Evolutionary conservation across 2,113 vertebrate genomes (phyloP), one percentile per base, ranked within the genome.

Genomic region (Melanotaenia duboulayi): DNA sequence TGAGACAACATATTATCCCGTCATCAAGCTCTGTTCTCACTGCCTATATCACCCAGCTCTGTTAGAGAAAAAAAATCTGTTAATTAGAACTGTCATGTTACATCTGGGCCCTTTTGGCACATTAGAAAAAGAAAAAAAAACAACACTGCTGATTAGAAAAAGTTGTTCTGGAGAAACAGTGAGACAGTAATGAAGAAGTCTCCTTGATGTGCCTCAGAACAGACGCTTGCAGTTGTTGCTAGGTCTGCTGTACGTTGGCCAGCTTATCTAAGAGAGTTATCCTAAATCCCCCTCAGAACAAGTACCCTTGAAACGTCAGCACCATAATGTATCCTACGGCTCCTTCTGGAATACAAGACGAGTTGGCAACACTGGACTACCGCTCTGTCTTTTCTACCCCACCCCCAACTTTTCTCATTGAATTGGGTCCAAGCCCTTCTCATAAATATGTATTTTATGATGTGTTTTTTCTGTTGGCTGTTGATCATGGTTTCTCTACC

Each of bases 261-360:
- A 32, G 65, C 74, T 86, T 85, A 88, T 90, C 87, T 88, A 37
- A 89, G 76, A 79, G 81, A 85, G 89, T 82, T 84, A 83, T 83
- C 71, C 81, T 77, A 81, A 91, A 89, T 83, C 85, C 83, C 79
- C 79, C 75, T 83, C 81, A 71, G 77, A 87, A 80, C 69, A 71
- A 72, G 83, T 88, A 88, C 82, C 85, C 83, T 91, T 90, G 87
- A 91, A 92, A 90, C 73, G 73, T 88, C 90, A 83, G 85, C 68
- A 37, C 77, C 87, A 65, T 87, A 80, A 88, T 90, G 84, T 86
- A 89, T 90, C 85, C 84, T 72, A 70, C 74, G 82, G 55, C 84
- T 89, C 85, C 86, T 88, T 84, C 81, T 90, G 85, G 90, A 90
- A 87, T 89, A 91, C 85, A 87, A 87, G 86, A 87, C 68, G 28